Evolutionary conservation across 2,797 vertebrate genomes (phyloP), one percentile per base, ranked within the genome.

Genomic region (Platyrinchus mystaceus): DNA sequence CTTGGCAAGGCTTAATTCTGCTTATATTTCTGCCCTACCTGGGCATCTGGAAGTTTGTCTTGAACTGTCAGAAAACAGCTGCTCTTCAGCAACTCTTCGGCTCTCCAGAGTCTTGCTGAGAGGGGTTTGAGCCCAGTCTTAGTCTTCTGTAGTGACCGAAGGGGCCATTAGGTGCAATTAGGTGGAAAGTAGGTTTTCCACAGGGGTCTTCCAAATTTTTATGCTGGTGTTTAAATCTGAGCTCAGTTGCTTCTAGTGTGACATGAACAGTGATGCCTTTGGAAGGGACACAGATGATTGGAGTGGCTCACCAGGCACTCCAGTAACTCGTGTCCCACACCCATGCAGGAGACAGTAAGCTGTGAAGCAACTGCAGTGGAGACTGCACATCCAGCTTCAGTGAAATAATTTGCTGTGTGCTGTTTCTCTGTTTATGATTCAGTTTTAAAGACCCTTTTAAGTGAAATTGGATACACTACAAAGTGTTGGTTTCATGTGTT

Each of bases 381-480:
- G 76, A 58, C 55, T 76, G 44, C 88, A 68, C 71, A 96, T 76
- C 93, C 87, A 93, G 87, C 89, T 96, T 96, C 82, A 93, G 97
- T 96, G 95, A 93, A 96, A 96, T 97, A 95, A 97, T 98, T 95
- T 92, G 95, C 96, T 96, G 89, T 96, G 97, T 37, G 26, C 79
- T 67, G 92, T 92, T 93, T 93, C 96, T 94, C 95, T 96, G 95
- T 97, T 97, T 97, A 97, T 97, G 97, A 97, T 97, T 97, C 94
- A 86, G 96, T 96, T 97, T 97, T 97, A 97, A 95, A 97, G 97
- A 90, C 95, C 94, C 93, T 97, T 98, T 97, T 95, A 97, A 98
- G 96, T 97, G 96, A 97, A 98, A 98, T 97, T 97, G 97, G 96
- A 97, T 97, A 93, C 96, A 97, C 97, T 97, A 97, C 98, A 97